Evolutionary conservation across 2,797 vertebrate species (phyloP).

Genomic region (Coendou prehensilis): DNA sequence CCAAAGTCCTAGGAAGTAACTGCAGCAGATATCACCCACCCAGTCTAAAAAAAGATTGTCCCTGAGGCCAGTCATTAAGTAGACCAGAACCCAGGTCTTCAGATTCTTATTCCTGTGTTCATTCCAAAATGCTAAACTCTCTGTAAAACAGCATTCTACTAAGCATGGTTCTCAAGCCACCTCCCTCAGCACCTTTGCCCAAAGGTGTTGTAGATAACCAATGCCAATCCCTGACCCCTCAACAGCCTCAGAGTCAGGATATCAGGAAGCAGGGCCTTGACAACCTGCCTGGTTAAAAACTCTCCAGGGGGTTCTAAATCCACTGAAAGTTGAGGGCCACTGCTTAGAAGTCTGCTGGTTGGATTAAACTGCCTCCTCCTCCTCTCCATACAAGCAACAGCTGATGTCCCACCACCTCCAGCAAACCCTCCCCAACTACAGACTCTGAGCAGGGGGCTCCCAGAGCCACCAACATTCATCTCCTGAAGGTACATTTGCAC

Average conservation of each 20-base stretch:
- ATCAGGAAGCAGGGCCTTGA: background rate
- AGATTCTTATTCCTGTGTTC: background rate
- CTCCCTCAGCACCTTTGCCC: background rate
- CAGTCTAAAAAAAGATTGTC: no score
- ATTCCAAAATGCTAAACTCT: background rate
- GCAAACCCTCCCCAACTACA: background rate
- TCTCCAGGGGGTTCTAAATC: background rate
- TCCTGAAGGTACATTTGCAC: constrained; percentile 46
- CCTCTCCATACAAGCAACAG: background rate
- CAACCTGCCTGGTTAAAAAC: background rate
- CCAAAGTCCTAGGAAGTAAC: background rate
- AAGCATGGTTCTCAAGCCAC: background rate
- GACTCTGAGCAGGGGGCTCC: background rate
- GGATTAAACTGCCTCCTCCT: background rate
- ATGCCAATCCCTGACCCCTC: background rate
- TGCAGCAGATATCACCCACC: background rate
- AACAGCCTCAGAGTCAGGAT: background rate
- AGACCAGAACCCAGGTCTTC: background rate
- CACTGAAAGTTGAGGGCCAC: background rate
- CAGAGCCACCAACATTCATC: background rate
- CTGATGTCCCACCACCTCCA: background rate
- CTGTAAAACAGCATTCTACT: background rate
- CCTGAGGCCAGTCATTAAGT: background rate
- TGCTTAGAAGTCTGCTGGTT: background rate
- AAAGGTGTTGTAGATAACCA: background rate